A percentile compares a stretch with the other conserved stretches of the same genome.
Evolutionary conservation across 2,888 invertebrate genomes (phyloP).

Genomic region (Acanthococcus lagerstroemiae): DNA sequence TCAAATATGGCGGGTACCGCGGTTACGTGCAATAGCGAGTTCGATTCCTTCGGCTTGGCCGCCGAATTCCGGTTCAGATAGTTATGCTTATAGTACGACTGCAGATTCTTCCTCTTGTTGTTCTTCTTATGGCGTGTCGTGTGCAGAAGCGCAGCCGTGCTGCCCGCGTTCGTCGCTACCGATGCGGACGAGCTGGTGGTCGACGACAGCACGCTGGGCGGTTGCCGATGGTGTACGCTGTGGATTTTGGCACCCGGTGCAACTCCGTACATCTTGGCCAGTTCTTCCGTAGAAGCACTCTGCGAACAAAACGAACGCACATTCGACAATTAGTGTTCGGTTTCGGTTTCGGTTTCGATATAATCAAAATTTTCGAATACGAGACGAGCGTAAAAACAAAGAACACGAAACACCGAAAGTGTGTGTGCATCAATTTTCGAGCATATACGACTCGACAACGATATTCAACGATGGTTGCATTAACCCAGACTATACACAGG

Average conservation of each 20-base stretch:
- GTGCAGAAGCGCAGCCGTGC: conserved; percentile 36
- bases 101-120: conserved; percentile 33
- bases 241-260: conserved; percentile 34
- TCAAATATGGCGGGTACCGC: conserved; percentile 35
- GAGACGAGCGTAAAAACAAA: too few species aligned
- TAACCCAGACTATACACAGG: too few species aligned
- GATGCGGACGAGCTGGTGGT: conserved; percentile 37
- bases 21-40: conserved; percentile 37
- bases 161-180: conserved; percentile 36
- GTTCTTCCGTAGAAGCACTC: conserved; percentile 35
- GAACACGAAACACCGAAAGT: too few species aligned
- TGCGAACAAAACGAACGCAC: conserved; percentile 18
- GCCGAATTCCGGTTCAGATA: conserved; percentile 34
- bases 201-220: conserved; percentile 37
- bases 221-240: conserved; percentile 35
- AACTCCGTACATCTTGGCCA: conserved; percentile 35
- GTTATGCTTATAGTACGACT: conserved; percentile 33
- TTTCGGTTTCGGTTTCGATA: too few species aligned
- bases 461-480: too few species aligned
- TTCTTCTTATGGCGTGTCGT: conserved; percentile 33
- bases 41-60: conserved; percentile 36
- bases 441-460: too few species aligned
- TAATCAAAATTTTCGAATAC: too few species aligned
- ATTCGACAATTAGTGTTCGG: neutral
- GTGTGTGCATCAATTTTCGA: too few species aligned